Evolutionary conservation across 2,797 vertebrate species (phyloP), one percentile per base, ranked within the genome.

Genomic region (Spatula versicolor): DNA sequence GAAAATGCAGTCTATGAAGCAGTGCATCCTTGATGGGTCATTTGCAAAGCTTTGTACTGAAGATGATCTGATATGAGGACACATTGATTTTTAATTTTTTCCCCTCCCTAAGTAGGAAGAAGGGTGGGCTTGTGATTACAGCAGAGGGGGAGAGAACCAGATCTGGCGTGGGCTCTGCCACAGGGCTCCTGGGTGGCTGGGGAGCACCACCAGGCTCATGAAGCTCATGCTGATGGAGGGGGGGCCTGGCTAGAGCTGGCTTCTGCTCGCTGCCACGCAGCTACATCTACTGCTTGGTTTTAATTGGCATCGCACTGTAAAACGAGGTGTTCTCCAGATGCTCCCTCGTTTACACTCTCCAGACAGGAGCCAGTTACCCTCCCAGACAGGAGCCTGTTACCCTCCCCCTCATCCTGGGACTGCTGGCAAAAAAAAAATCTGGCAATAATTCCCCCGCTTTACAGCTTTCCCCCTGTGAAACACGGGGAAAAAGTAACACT

Each of bases 261-360:
- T 75, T 11, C 43, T 2, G 1, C n/a, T 66, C 0, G 0, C 55
- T 63, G 50, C 46, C 33, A 10, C 1, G 1, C 64, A 41, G 56
- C 60, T 80, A 17, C 37, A 4, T 60, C 67, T 31, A 0, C 6
- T 23, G 37, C 1, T n/a, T 4, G 52, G 17, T 39, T 86, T 92
- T 92, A 92, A 94, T 68, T 93, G 88, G 54, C 3, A 8, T 58
- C 17, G 10, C 0, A 5, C 64, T 85, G 86, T 17, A 78, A 80
- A 90, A 72, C 0, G 35, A 93, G 95, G 93, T 92, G 81, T 48
- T 86, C 67, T 96, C 88, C 90, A 95, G 93, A 92, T 93, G 92
- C 93, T 95, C 64, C 52, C 56, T 37, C 6, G 1, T 6, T 87
- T 92, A 66, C 3, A 8, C 15, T 76, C 33, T 86, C 75, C 83